Evolutionary conservation across 2,113 vertebrate species (phyloP).

Genomic region (Telmatochromis sp.): DNA sequence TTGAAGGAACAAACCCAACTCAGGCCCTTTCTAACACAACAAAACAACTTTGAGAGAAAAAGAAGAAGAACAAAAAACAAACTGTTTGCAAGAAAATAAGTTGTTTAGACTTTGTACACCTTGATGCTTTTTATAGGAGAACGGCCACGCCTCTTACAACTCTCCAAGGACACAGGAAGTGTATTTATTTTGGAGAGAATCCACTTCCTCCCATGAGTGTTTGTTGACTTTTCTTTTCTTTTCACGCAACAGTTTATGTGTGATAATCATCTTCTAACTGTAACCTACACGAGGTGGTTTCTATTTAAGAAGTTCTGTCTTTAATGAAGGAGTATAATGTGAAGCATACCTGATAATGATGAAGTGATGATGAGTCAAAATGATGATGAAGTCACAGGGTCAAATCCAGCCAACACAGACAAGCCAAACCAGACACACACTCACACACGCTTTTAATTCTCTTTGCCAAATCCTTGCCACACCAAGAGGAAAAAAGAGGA

Average conservation of each 20-base stretch:
- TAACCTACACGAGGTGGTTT: conserved; percentile 75
- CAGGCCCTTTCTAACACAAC: conserved; percentile 96
- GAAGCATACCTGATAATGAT: conserved; percentile 35
- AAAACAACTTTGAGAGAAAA: conserved; percentile 69
- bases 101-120: conserved; percentile 73
- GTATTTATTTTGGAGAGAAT: conserved; percentile 71
- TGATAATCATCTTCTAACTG: conserved; percentile 80
- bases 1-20: conserved; percentile 90
- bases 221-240: conserved; percentile 14
- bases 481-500: background rate
- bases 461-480: conserved; percentile 22
- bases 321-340: conserved; percentile 61
- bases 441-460: background rate
- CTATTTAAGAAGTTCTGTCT: conserved; percentile 80
- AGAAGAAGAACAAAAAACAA: conserved; percentile 3
- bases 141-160: conserved; percentile 73
- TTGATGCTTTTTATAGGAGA: conserved; percentile 68
- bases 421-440: conserved; percentile 31
- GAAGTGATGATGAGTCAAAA: conserved; percentile 3
- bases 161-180: conserved; percentile 55
- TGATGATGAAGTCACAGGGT: conserved; percentile 1
- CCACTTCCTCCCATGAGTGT: conserved; percentile 54
- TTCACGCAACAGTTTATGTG: conserved; percentile 61
- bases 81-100: conserved; percentile 37
- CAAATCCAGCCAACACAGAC: conserved; percentile 33